phyloP scores from a whole-genome alignment of 2,797 vertebrate genomes.

The Lepilemur septentrionalis region DNA sequence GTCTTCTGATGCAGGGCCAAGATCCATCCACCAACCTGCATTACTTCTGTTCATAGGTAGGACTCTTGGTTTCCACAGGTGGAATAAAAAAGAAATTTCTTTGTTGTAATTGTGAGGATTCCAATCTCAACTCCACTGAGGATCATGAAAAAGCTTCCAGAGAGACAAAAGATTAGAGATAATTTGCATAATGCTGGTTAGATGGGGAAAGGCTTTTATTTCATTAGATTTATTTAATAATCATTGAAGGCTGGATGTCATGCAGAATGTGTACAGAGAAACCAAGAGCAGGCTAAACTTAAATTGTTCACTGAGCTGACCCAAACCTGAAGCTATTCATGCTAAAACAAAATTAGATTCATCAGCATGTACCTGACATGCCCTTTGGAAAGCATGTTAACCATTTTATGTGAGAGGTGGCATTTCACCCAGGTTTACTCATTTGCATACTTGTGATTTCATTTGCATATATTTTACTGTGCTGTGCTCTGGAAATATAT shows the following conservation, averaged over 20 bases:
- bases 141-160: neutral
- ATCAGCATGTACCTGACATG: slow-evolving; percentile 15
- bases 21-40: neutral
- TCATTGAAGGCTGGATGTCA: neutral
- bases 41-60: neutral
- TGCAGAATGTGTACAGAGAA: neutral
- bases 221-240: slow-evolving; percentile 50
- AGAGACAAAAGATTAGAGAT: neutral
- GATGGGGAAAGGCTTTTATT: slow-evolving; percentile 26
- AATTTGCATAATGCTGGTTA: slow-evolving; percentile 1
- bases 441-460: slow-evolving; percentile 71
- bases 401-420: slow-evolving; percentile 53
- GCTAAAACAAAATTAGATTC: slow-evolving; percentile 33
- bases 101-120: slow-evolving; percentile 1
- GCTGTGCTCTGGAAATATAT: slow-evolving; percentile 11
- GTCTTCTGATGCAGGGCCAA: neutral
- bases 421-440: slow-evolving; percentile 60
- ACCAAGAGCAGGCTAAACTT: slow-evolving; percentile 2
- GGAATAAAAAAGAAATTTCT: neutral
- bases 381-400: slow-evolving; percentile 53
- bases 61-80: neutral
- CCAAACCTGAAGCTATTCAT: neutral
- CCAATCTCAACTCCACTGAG: neutral
- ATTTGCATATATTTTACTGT: slow-evolving; percentile 71
- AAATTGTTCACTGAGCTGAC: neutral